Evolutionary conservation across 2,113 vertebrate genomes (phyloP).

Genomic region (Petaurus breviceps): DNA sequence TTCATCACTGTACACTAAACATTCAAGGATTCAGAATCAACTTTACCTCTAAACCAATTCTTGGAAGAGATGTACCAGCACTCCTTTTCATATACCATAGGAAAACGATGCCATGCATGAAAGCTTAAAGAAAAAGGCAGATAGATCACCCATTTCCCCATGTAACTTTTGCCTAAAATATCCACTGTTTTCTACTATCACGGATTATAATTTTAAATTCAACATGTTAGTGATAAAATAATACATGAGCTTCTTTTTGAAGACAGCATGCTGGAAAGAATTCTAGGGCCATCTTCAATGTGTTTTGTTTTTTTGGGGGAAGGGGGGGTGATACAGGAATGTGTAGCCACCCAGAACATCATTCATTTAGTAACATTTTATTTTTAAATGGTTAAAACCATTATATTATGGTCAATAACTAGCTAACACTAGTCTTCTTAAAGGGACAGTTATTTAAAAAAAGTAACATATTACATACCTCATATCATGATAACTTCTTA

Average conservation of each 20-base stretch:
- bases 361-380: not conserved
- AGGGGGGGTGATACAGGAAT: too few species aligned
- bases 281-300: slow-evolving; percentile 22
- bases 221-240: slow-evolving; percentile 44
- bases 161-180: not conserved
- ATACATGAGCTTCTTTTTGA: slow-evolving; percentile 43
- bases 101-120: slow-evolving; percentile 45
- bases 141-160: slow-evolving; percentile 8
- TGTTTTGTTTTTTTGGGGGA: not conserved
- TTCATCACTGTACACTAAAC: slow-evolving; percentile 32
- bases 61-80: slow-evolving; percentile 83
- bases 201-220: slow-evolving; percentile 35
- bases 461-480: slow-evolving; percentile 78
- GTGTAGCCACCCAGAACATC: not conserved
- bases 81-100: slow-evolving; percentile 60
- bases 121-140: slow-evolving; percentile 60
- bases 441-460: slow-evolving; percentile 19
- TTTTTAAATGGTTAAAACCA: slow-evolving; percentile 40
- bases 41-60: slow-evolving; percentile 83
- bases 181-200: not conserved
- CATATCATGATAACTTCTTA: slow-evolving; percentile 64
- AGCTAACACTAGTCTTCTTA: not conserved
- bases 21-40: slow-evolving; percentile 6
- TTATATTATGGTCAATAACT: not conserved
- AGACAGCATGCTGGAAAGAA: slow-evolving; percentile 9